Percentiles rank a stretch among this genome's conserved stretches.
phyloP scores from a whole-genome alignment of 2,113 vertebrate genomes.

The Bothrops jararaca region DNA sequence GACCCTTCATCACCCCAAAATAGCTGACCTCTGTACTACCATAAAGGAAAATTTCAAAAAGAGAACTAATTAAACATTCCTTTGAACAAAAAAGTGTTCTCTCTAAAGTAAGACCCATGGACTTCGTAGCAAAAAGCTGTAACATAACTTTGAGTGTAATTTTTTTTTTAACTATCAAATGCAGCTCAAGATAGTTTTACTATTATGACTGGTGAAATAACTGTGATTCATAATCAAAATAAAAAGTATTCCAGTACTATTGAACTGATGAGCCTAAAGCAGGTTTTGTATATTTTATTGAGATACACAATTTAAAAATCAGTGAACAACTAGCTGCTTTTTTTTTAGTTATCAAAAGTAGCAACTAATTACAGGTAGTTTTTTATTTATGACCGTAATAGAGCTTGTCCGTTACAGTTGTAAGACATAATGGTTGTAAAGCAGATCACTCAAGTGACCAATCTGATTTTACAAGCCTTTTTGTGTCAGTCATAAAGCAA shows the following conservation, averaged over 20 bases:
- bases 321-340: not conserved
- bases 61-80: not conserved
- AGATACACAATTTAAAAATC: not conserved
- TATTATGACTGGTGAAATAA: not conserved
- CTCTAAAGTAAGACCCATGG: not conserved
- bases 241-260: not conserved
- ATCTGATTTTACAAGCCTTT: not conserved
- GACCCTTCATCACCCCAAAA: not conserved
- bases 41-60: not conserved
- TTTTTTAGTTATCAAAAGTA: slow-evolving; percentile 25
- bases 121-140: not conserved
- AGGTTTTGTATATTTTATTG: not conserved
- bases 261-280: not conserved
- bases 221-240: not conserved
- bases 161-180: not conserved
- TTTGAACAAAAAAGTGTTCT: not conserved
- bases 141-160: not conserved
- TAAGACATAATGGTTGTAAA: too few relatives aligned
- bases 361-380: slow-evolving; percentile 29
- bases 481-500: not conserved
- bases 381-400: too few relatives aligned
- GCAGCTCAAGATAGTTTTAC: not conserved
- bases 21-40: not conserved
- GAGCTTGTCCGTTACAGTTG: too few relatives aligned
- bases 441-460: too few relatives aligned